Evolutionary conservation across 2,797 vertebrate genomes (phyloP), one percentile per base, ranked within the genome.

Genomic region (Pyrrhura leucotis): DNA sequence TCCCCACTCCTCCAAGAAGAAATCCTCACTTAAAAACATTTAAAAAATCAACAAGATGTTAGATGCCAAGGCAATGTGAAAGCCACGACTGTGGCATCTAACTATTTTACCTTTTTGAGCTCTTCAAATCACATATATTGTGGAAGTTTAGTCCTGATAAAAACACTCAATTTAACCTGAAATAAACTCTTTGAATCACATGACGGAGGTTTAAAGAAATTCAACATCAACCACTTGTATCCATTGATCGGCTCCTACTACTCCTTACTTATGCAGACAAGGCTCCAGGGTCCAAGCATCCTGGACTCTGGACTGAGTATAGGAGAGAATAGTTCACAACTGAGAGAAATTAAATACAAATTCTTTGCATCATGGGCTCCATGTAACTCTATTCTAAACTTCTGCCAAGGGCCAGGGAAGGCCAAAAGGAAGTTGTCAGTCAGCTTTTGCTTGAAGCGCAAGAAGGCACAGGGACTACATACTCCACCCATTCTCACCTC

Each of bases 391-490:
- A 4, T 16, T 47, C 25, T 44, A 54, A 69, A 69, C 2, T 3
- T 15, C 29, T n/a, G 23, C 7, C 7, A 71, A 33, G 22, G 31
- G 53, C 18, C 6, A 63, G 29, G 5, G 8, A 18, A 71, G n/a
- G 21, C 12, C 54, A 80, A 80, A 79, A 86, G 22, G 56, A 89
- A 67, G 35, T 0, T 19, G 28, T 61, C 31, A 74, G 22, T 3
- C 2, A 22, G 14, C 42, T 89, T 63, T 29, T 63, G 17, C 37
- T n/a, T 3, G 3, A 58, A 69, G 19, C 4, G 58, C 33, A 61
- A 42, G 15, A 35, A 9, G 12, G n/a, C 0, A 1, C 4, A 63
- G 18, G n/a, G 15, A 50, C 9, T 45, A 22, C 35, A 14, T 28
- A 40, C 1, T 1, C 5, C 6, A 35, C 10, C 12, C 23, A 26